Evolutionary conservation across 2,888 invertebrate genomes (phyloP).

Genomic region (Morpho deidamia): DNA sequence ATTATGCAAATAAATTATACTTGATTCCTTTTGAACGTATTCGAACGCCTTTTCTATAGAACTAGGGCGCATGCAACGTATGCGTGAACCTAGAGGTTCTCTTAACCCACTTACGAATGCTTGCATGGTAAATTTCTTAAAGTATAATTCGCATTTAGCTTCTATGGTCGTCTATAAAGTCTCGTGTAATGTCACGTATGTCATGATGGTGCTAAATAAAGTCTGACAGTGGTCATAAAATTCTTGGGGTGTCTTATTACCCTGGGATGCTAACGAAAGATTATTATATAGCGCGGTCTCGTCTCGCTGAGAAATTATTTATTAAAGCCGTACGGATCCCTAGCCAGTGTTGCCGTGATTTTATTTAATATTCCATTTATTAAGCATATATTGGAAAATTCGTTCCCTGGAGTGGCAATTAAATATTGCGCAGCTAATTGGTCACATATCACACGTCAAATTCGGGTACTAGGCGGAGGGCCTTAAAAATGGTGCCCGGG

Average conservation of each 20-base stretch:
- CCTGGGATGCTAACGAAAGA: slow-evolving; percentile 18
- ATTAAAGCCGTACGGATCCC: slow-evolving; percentile 25
- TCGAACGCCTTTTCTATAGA: slow-evolving; percentile 16
- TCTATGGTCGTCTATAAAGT: slow-evolving; percentile 14
- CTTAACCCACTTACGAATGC: slow-evolving; percentile 20
- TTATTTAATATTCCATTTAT: slow-evolving; percentile 28
- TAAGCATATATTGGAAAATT: slow-evolving; percentile 14
- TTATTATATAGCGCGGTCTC: slow-evolving; percentile 30
- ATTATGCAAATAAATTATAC: slow-evolving; percentile 13
- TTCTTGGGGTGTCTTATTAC: slow-evolving; percentile 16
- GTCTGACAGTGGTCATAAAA: slow-evolving; percentile 18
- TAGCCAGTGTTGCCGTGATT: slow-evolving; percentile 23
- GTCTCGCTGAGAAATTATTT: slow-evolving; percentile 30
- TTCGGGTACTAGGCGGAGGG: slow-evolving; percentile 56
- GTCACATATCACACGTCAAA: slow-evolving; percentile 59
- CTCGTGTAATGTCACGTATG: slow-evolving; percentile 14
- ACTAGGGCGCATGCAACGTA: slow-evolving; percentile 22
- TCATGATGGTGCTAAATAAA: slow-evolving; percentile 22
- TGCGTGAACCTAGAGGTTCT: slow-evolving; percentile 25
- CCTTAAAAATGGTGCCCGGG: not conserved
- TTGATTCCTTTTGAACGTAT: slow-evolving; percentile 19
- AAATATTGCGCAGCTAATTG: slow-evolving; percentile 15
- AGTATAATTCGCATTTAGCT: slow-evolving; percentile 18
- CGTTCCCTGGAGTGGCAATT: slow-evolving; percentile 6
- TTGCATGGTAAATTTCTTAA: slow-evolving; percentile 18